These are phyloP conservation scores for Sweltsa coloradensis DNA, from an alignment of 1,140 invertebrate genomes.

Conservation along the genomic window DNA sequence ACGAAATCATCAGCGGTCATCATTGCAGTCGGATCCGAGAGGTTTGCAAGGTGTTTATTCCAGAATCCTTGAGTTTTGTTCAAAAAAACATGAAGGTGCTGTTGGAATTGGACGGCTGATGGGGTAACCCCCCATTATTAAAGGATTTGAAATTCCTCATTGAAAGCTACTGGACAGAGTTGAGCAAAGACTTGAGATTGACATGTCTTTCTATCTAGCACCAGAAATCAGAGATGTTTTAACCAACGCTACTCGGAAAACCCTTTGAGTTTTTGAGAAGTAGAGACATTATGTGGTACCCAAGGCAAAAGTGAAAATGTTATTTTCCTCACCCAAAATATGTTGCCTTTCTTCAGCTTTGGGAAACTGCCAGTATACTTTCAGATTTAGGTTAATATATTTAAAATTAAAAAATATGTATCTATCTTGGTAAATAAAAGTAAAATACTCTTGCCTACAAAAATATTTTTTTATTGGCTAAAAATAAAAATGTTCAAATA, in stretches of 20 bases:
- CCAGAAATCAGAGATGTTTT: slow-evolving; percentile 81
- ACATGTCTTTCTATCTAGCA: slow-evolving; percentile 72
- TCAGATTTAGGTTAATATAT: too few relatives aligned
- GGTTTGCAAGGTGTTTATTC: slow-evolving; percentile 62
- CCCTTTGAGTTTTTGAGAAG: slow-evolving; percentile 64
- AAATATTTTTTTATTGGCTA: too few relatives aligned
- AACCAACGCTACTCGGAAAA: slow-evolving; percentile 69
- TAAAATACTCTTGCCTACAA: too few relatives aligned
- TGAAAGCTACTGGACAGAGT: slow-evolving; percentile 80
- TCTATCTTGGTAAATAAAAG: too few relatives aligned
- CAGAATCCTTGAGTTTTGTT: slow-evolving; percentile 59
- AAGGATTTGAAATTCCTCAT: slow-evolving; percentile 77
- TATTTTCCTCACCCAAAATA: slow-evolving; percentile 52
- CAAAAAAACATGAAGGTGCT: slow-evolving; percentile 48
- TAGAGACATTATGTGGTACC: slow-evolving; percentile 55
- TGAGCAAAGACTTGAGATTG: slow-evolving; percentile 58
- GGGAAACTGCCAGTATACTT: slow-evolving; percentile 93
- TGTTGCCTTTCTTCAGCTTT: slow-evolving; percentile 65
- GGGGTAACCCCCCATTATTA: too few relatives aligned
- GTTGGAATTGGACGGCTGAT: slow-evolving; percentile 41
- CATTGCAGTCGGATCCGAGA: slow-evolving; percentile 52
- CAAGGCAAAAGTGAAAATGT: slow-evolving; percentile 35
- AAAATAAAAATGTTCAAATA: too few relatives aligned
- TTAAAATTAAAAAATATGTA: too few relatives aligned
- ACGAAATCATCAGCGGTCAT: slow-evolving; percentile 61